Evolutionary conservation across 2,888 invertebrate genomes (phyloP), one percentile per base, ranked within the genome.

Genomic region (Syrphus vitripennis): DNA sequence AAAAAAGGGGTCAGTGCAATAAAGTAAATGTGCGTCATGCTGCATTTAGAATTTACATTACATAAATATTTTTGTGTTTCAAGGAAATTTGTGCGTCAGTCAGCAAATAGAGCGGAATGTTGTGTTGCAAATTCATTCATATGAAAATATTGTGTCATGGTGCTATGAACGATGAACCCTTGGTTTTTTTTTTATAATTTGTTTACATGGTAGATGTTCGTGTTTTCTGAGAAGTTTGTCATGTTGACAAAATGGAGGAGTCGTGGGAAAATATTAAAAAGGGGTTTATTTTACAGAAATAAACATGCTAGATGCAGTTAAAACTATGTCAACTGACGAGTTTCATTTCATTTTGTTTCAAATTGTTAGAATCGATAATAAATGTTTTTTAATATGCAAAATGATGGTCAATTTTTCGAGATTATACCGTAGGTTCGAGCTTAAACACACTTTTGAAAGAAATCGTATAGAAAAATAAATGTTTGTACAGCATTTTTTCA

Each of bases 31-130:
- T n/a, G 65, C 45, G 65, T 65, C 65, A 65, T 45, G 29, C 31
- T 65, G 45, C n/a, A 59, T 59, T 34, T 34, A 34, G 34, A 34
- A 34, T 34, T 34, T 24, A 12, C 16, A 16, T 45, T 45, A n/a
- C n/a, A n/a, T 21, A 14, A 14, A 7, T 57, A 19, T 29, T 10
- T 29, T 42, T 19, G 19, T 65, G 9, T 26, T 65, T 19, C 65
- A 65, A 65, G 45, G 65, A 45, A 45, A 65, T 63, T 2, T 65
- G 29, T 45, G 61, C 61, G 45, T 65, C 65, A 45, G 65, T 65
- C 5, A 45, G 45, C 45, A 65, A 65, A 65, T 65, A 65, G 65
- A 65, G 45, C 65, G 19, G 45, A 65, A 45, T n/a, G n/a, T 26
- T 34, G 61, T 42, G 29, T 55, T 16, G 19, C 40, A 40, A 40